phyloP scores from a whole-genome alignment of 2,888 invertebrate genomes.

The Ceratothoa steindachneri region DNA sequence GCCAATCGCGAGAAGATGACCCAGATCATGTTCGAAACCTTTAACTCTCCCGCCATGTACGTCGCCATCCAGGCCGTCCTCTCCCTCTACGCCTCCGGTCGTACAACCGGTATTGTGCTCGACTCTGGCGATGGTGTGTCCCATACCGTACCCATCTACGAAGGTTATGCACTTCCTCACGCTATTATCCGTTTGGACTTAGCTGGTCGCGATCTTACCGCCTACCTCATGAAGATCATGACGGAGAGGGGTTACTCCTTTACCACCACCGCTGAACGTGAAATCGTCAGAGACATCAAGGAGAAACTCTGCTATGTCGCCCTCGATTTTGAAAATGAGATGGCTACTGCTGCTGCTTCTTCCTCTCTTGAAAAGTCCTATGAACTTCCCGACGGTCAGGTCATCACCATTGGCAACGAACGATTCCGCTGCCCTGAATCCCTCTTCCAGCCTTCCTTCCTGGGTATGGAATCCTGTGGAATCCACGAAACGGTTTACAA shows the following conservation, averaged over 20 bases:
- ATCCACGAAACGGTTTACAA: slow-evolving; percentile 63
- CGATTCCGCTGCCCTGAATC: slow-evolving; percentile 81
- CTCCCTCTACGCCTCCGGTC: neutral
- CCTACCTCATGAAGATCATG: slow-evolving; percentile 73
- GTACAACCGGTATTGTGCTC: slow-evolving; percentile 33
- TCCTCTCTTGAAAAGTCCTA: slow-evolving; percentile 46
- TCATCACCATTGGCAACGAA: slow-evolving; percentile 53
- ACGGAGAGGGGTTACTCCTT: slow-evolving; percentile 47
- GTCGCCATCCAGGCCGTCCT: neutral
- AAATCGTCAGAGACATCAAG: slow-evolving; percentile 47
- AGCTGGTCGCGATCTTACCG: slow-evolving; percentile 93
- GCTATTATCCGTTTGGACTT: slow-evolving; percentile 94
- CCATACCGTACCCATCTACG: slow-evolving; percentile 52
- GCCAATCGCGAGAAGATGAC: slow-evolving; percentile 96
- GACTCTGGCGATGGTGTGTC: slow-evolving; percentile 50
- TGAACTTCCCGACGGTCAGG: slow-evolving; percentile 46
- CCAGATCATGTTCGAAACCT: slow-evolving; percentile 39
- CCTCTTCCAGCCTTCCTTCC: slow-evolving; percentile 64
- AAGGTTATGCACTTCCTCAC: slow-evolving; percentile 66
- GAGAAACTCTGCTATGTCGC: slow-evolving; percentile 47
- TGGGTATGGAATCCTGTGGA: slow-evolving; percentile 47
- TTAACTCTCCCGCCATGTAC: slow-evolving; percentile 65
- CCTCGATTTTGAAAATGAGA: slow-evolving; percentile 44
- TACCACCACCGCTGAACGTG: slow-evolving; percentile 47
- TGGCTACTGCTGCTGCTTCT: slow-evolving; percentile 38